Percentiles rank a stretch among this genome's conserved stretches.
These are phyloP conservation scores for Drosophila rhopaloa DNA, from an alignment of 1,140 invertebrate genomes.

Conservation along the genomic window DNA sequence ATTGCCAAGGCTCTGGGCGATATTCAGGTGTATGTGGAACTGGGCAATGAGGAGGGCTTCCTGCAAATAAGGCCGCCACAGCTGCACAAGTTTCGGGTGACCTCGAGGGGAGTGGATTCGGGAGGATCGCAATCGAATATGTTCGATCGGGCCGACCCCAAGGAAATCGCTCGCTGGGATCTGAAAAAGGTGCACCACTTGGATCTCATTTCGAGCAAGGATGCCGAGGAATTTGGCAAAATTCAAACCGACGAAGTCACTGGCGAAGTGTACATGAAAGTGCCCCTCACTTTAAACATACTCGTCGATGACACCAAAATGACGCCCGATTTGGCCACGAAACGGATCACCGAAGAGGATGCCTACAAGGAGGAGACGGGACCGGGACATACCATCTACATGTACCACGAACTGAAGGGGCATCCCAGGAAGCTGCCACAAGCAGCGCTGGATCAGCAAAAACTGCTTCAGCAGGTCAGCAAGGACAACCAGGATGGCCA, in stretches of 20 bases:
- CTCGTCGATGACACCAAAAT: constrained; percentile 14
- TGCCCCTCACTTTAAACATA: constrained; percentile 50
- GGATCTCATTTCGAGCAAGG: constrained; percentile 11
- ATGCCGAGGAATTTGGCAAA: constrained; percentile 14
- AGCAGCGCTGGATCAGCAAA: neutral
- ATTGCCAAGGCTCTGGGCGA: constrained; percentile 32
- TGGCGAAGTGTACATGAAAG: constrained; percentile 51
- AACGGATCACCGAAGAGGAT: neutral
- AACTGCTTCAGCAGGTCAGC: too few species aligned
- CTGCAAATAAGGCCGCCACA: constrained; percentile 24
- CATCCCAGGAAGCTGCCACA: neutral
- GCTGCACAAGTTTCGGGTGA: constrained; percentile 37
- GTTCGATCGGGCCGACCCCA: neutral
- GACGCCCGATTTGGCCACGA: too few species aligned
- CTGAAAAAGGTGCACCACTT: neutral
- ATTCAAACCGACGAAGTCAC: constrained; percentile 28
- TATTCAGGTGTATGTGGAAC: constrained; percentile 32
- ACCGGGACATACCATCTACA: neutral
- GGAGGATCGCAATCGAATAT: neutral
- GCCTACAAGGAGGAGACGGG: neutral
- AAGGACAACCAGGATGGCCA: too few species aligned
- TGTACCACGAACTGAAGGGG: neutral
- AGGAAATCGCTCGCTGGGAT: constrained; percentile 19
- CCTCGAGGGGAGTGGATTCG: neutral
- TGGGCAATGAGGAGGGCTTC: constrained; percentile 8